These are phyloP conservation scores for Platalea minor DNA, from an alignment of 2,797 vertebrate genomes.

Conservation along the genomic window DNA sequence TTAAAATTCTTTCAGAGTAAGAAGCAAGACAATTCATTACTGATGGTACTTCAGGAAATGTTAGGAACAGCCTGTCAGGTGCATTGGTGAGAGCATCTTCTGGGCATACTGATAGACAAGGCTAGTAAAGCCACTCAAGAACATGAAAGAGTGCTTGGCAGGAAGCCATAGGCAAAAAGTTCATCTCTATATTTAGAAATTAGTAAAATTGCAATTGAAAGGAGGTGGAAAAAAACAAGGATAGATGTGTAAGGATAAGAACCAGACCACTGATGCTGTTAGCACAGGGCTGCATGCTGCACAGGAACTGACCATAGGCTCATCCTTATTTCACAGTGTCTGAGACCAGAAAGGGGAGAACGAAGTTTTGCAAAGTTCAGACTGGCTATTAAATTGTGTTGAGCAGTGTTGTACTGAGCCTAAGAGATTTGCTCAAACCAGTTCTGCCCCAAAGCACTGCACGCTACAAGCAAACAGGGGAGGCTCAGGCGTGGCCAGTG, in stretches of 20 bases:
- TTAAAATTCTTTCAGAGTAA: background rate
- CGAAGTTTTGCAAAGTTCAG: background rate
- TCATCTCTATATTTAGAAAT: background rate
- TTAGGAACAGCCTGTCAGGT: background rate
- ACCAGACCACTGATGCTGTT: background rate
- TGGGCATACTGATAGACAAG: background rate
- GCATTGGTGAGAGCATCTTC: background rate
- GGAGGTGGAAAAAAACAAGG: background rate
- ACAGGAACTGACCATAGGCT: rapidly evolving
- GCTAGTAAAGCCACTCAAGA: background rate
- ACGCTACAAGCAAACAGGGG: background rate
- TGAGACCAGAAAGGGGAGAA: background rate
- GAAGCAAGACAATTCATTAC: background rate
- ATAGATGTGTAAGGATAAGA: background rate
- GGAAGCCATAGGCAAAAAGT: background rate
- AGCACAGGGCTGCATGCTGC: background rate
- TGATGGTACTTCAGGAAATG: background rate
- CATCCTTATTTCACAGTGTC: background rate
- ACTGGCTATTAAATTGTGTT: background rate
- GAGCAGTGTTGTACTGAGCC: background rate
- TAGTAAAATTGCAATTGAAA: background rate
- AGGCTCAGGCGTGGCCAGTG: background rate
- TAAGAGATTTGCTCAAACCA: background rate
- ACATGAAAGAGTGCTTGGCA: background rate
- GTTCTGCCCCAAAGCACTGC: background rate